Evolutionary conservation across 2,888 invertebrate genomes (phyloP), one percentile per base, ranked within the genome.

Genomic region (Cactoblastis cactorum): DNA sequence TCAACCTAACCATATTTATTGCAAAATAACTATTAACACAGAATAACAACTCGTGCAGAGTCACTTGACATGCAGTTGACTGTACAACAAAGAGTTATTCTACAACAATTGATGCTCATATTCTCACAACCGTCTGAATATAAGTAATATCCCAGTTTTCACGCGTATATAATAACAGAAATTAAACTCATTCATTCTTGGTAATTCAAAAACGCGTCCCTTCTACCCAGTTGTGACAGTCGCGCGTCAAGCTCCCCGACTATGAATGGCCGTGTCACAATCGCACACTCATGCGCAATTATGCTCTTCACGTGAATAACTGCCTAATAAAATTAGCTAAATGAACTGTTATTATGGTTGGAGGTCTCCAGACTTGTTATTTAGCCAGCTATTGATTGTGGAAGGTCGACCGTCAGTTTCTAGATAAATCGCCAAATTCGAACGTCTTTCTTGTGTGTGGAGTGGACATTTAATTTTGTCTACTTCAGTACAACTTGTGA

Each of bases 181-280:
- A 43, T 2, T 6, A 8, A 19, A 14, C 15, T 43, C 24, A 43
- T 43, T 43, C 24, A 43, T 43, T 12, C 24, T 24, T 24, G 15
- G 14, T 3, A 24, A 28, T 43, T 43, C 41, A 43, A 14, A 43
- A 43, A 15, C 24, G 14, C 14, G 14, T 43, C 14, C 15, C 19
- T 15, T 38, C 41, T 24, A 22, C 22, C 24, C 28, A 43, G 19
- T 28, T 43, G 28, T 43, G 41, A 43, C 41, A 43, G 28, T 43
- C 11, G 15, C 17, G 43, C 43, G 43, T 43, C 43, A 43, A 43
- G 43, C 43, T 43, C 43, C 28, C 28, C 15, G 43, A 3, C 43
- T 43, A 43, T 43, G 43, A 43, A 28, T 43, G 43, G 43, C 43
- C 15, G 43, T 43, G 43, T 43, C 43, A 43, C 43, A 43, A 43